Evolutionary conservation across 2,888 invertebrate species (phyloP), one percentile per base, ranked within the genome.

Genomic region (Eremobia ochroleuca): DNA sequence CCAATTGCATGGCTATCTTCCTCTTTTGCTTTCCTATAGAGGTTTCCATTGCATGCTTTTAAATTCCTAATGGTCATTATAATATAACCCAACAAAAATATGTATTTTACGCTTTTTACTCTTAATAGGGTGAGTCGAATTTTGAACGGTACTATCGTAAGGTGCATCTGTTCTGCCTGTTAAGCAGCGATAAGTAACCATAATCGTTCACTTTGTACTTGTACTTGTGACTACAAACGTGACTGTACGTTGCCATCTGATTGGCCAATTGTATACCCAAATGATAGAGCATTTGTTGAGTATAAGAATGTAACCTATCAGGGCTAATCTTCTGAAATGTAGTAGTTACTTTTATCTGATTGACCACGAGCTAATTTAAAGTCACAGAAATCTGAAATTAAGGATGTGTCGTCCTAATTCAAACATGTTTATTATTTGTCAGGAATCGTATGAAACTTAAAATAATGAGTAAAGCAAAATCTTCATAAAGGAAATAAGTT

Each of bases 161-260:
- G 34, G 28, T 55, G 73, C 72, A 87, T 84, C 74, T 34, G 84
- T 87, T 84, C 58, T 83, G 84, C 84, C 58, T 66, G 58, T 83
- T 86, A 77, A 64, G 28, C 73, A 64, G 25, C 67, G 52, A 61
- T 77, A 71, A 64, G 67, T 67, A 18, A 28, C 46, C n/a, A 68
- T 72, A 76, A 72, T 68, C 64, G 70, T 72, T 71, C 28, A 55
- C 4, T 70, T 43, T 61, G 52, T 25, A 34, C 21, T 11, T 67
- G n/a, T 67, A 34, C 59, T 73, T 82, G 62, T 64, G 64, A 55
- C 49, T 86, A 68, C 43, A 61, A 73, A 71, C 70, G 64, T 73
- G 70, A 83, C 52, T 43, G 13, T 59, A 28, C 13, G n/a, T 28
- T 59, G n/a, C 15, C 58, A 67, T 28, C 52, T 67, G 67, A 83